Conservation (phyloP, 2,797 vertebrate species). For the Cuculus canorus region DNA sequence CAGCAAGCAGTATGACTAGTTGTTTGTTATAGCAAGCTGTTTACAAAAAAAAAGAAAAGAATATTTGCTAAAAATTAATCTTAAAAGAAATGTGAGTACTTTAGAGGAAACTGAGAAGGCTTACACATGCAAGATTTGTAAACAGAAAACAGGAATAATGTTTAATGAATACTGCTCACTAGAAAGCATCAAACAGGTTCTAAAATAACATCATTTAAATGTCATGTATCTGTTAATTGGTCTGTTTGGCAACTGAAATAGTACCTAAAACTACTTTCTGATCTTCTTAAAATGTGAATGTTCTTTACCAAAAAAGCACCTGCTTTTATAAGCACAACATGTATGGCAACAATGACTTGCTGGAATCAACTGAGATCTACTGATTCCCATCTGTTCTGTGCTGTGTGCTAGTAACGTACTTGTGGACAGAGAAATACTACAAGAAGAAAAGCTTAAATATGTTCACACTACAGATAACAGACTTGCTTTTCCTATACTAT, state of each 20-base stretch:
- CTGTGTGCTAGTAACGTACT: fast-evolving
- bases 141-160: not conserved
- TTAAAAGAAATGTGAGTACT: not conserved
- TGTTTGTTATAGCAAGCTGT: not conserved
- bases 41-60: not conserved
- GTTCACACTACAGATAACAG: not conserved
- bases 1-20: not conserved
- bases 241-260: not conserved
- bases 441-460: not conserved
- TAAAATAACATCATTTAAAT: not conserved
- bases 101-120: not conserved
- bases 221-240: not conserved
- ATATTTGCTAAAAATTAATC: not conserved
- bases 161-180: not conserved
- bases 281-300: not conserved
- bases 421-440: not conserved
- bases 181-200: not conserved
- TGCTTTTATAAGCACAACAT: not conserved
- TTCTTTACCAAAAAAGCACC: not conserved
- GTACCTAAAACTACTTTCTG: not conserved
- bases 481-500: not conserved
- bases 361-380: not conserved
- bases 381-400: not conserved
- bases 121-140: not conserved
- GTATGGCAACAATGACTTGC: not conserved